Percentiles rank a stretch among this genome's conserved stretches.
phyloP scores from a whole-genome alignment of 2,113 vertebrate species.

The Sterna hirundo region DNA sequence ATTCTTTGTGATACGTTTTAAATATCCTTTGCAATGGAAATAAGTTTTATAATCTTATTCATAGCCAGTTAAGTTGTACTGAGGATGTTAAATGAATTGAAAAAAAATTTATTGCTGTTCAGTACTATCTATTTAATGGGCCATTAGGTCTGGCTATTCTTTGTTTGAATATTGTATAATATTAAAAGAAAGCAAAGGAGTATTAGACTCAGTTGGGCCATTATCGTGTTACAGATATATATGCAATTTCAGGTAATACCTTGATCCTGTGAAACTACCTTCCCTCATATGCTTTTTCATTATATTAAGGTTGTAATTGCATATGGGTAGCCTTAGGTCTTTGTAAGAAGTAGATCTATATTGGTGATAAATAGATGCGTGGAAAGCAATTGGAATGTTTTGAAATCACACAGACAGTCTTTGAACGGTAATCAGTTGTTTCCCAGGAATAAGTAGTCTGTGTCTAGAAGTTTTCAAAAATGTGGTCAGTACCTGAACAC shows the following conservation, averaged over 20 bases:
- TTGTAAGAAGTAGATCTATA: not conserved
- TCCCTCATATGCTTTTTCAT: not conserved
- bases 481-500: not conserved
- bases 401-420: not conserved
- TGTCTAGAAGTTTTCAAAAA: not conserved
- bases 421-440: not conserved
- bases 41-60: constrained; percentile 52
- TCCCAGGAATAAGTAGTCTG: not conserved
- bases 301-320: not conserved
- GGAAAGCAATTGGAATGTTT: not conserved
- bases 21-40: not conserved
- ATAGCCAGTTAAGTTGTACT: constrained; percentile 65
- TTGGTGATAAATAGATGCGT: not conserved
- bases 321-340: not conserved
- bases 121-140: constrained; percentile 75
- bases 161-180: constrained; percentile 56
- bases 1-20: not conserved
- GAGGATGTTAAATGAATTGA: constrained; percentile 72
- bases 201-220: not conserved
- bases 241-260: not conserved
- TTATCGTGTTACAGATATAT: not conserved
- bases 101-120: constrained; percentile 67
- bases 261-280: not conserved
- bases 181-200: constrained; percentile 46
- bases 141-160: constrained; percentile 69